Percentiles rank a stretch among this genome's conserved stretches.
Conservation (phyloP, 2,888 invertebrate species). For the Liposcelis brunnea region DNA sequence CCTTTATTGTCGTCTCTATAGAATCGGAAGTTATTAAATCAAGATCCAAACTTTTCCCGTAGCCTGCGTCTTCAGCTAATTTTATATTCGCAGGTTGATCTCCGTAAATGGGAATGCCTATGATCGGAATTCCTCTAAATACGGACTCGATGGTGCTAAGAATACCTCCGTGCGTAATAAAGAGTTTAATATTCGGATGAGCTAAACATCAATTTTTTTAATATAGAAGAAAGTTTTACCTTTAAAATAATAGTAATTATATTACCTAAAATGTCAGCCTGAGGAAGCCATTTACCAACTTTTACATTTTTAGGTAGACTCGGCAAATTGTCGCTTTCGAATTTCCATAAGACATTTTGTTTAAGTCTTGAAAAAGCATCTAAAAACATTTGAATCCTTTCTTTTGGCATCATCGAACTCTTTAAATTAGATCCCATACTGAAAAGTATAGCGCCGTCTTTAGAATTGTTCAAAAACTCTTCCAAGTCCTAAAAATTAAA, state of each 20-base stretch:
- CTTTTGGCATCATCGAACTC: constrained; percentile 32
- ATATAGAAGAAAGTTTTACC: no score
- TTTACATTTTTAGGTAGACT: constrained; percentile 38
- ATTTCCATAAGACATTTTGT: constrained; percentile 50
- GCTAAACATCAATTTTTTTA: no score
- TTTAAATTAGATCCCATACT: constrained; percentile 42
- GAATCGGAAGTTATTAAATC: constrained; percentile 24
- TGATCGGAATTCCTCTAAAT: constrained; percentile 27
- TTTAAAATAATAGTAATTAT: no score
- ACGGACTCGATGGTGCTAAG: constrained; percentile 30
- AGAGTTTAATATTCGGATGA: constrained; percentile 28
- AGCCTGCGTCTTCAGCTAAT: constrained; percentile 25
- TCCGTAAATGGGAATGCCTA: constrained; percentile 29
- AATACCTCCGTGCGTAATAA: constrained; percentile 30
- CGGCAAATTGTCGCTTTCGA: constrained; percentile 32
- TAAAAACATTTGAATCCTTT: constrained; percentile 33
- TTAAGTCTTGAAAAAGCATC: constrained; percentile 38
- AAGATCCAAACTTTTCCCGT: constrained; percentile 25
- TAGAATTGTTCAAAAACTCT: constrained; percentile 31
- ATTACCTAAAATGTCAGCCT: constrained; percentile 42
- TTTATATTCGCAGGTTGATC: constrained; percentile 28
- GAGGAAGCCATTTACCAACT: constrained; percentile 47
- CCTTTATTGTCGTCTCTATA: constrained; percentile 23
- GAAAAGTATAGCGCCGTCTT: constrained; percentile 36
- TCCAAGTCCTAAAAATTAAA: constrained; percentile 30